Evolutionary conservation across 2,888 invertebrate species (phyloP).

Genomic region (Seladonia tumulorum): DNA sequence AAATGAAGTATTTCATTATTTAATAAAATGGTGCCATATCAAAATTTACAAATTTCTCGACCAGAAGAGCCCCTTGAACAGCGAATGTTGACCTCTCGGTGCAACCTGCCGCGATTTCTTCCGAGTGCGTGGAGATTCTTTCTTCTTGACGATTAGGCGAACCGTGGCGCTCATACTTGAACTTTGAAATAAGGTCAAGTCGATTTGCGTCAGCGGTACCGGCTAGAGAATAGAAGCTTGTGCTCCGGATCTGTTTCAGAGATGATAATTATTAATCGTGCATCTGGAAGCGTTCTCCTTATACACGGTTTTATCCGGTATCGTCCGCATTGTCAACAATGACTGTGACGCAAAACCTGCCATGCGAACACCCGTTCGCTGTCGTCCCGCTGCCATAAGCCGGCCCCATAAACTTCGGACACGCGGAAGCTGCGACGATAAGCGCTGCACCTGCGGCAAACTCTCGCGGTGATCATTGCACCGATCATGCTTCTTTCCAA

Average conservation of each 20-base stretch:
- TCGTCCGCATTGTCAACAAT: neutral
- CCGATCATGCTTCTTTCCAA: neutral
- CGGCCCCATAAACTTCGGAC: neutral
- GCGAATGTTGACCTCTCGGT: neutral
- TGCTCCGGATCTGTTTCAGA: conserved; percentile 7
- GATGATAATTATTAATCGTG: conserved; percentile 36
- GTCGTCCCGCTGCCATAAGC: neutral
- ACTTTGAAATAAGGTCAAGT: conserved; percentile 49
- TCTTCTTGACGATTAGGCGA: neutral
- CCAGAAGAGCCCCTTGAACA: neutral
- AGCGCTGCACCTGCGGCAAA: neutral
- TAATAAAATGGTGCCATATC: no score
- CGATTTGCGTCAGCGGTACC: conserved; percentile 19
- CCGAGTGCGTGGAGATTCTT: neutral
- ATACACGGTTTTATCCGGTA: neutral
- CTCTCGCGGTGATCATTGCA: neutral
- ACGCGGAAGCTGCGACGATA: neutral
- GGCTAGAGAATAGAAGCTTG: conserved; percentile 22
- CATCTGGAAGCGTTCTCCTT: neutral
- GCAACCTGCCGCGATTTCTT: neutral
- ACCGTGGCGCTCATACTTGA: conserved; percentile 29
- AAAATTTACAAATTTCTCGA: neutral
- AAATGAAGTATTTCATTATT: no score
- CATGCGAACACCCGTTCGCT: neutral
- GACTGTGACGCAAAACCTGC: neutral